Conservation (phyloP, 2,113 vertebrate species). For the Bungarus multicinctus region DNA sequence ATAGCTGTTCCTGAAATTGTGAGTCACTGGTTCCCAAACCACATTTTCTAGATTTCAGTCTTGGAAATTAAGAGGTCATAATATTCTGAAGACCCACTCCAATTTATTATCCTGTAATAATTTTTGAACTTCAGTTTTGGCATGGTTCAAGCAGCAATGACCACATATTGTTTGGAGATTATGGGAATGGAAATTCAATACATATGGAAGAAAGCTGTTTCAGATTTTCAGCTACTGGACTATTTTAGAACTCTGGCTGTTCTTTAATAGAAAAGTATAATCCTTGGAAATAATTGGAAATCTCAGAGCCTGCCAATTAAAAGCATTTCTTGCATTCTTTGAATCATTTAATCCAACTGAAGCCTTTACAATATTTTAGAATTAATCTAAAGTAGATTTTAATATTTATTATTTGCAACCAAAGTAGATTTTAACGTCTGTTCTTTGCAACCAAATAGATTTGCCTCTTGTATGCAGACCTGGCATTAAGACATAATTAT, state of each 20-base stretch:
- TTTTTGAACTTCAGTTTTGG: background rate
- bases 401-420: conserved; percentile 2
- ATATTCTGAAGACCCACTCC: background rate
- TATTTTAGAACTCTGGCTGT: background rate
- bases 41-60: background rate
- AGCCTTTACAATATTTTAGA: conserved; percentile 44
- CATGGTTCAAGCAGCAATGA: background rate
- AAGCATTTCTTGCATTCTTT: conserved; percentile 40
- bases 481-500: conserved; percentile 9
- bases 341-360: conserved; percentile 58
- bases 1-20: background rate
- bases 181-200: background rate
- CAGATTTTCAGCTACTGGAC: background rate
- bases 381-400: conserved; percentile 23
- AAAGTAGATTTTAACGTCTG: background rate
- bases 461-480: conserved; percentile 25
- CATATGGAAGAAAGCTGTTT: background rate
- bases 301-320: conserved; percentile 20
- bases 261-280: conserved; percentile 42
- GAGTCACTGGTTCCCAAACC: background rate
- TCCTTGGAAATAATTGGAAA: conserved; percentile 24
- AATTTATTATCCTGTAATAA: background rate
- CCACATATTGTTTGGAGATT: background rate
- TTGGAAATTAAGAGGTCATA: background rate
- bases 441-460: background rate